Percentiles rank a stretch among this genome's conserved stretches.
Conservation (phyloP, 2,888 invertebrate species). For the Sphaerophoria taeniata region DNA sequence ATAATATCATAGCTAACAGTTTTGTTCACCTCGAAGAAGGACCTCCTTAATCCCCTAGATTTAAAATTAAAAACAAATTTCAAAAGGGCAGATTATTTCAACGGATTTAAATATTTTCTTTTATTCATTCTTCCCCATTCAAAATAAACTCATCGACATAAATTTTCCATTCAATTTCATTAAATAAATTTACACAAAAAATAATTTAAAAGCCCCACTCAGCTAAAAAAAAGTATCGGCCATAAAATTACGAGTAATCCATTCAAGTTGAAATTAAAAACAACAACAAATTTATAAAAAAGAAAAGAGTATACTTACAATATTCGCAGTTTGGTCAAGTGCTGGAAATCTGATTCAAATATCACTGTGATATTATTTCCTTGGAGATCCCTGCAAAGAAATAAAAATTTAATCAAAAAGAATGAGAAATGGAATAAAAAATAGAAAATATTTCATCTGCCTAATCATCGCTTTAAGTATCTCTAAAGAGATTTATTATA, state of each 20-base stretch:
- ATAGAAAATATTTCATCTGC: constrained; percentile 42
- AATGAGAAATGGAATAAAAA: constrained; percentile 20
- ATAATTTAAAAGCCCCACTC: not conserved
- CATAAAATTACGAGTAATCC: not conserved
- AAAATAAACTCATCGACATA: not conserved
- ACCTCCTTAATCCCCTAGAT: too few relatives aligned
- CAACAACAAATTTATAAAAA: constrained; percentile 1
- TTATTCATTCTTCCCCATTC: not conserved
- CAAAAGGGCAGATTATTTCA: too few relatives aligned
- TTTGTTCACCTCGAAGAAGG: too few relatives aligned
- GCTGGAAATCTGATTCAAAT: constrained; percentile 94
- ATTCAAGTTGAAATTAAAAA: constrained; percentile 21
- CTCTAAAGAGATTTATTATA: constrained; percentile 59
- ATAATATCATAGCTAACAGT: too few relatives aligned
- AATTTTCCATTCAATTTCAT: constrained; percentile 13
- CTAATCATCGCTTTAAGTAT: constrained; percentile 64
- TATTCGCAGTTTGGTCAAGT: constrained; percentile 92
- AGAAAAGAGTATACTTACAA: constrained; percentile 88
- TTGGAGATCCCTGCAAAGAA: constrained; percentile 94
- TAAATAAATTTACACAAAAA: not conserved
- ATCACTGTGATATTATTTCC: constrained; percentile 96
- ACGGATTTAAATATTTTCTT: not conserved
- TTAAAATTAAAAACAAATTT: too few relatives aligned
- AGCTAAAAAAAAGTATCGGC: not conserved
- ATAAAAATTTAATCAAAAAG: constrained; percentile 72